Evolutionary conservation across 2,113 vertebrate genomes (phyloP), one percentile per base, ranked within the genome.

Genomic region (Cyanistes caeruleus): DNA sequence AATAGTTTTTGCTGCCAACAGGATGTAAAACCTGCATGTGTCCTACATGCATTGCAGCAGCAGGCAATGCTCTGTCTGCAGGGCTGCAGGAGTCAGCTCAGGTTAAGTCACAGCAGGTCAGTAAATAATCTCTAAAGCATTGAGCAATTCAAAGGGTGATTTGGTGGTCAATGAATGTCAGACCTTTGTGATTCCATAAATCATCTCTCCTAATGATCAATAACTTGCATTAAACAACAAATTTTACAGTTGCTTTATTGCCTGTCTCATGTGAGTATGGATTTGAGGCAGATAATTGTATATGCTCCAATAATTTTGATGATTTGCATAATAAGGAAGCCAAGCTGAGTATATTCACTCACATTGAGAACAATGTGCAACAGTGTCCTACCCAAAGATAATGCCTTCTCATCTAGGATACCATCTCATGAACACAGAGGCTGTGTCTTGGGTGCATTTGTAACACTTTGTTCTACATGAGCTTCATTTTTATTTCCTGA

Each of bases 141-240:
- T 98, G 92, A 98, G 98, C 97, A 97, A 97, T 98, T 97, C 72
- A 97, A 95, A 96, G 81, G 84, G 86, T 87, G 86, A 91, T 88
- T 94, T 52, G 68, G 69, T 84, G 79, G 82, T 95, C 92, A 95
- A 25, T 33, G 3, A 87, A 91, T 84, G 85, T 95, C 86, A 96
- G 96, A 89, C 82, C 90, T 89, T 91, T 95, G 93, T 96, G 94
- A 92, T 94, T 96, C 91, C 68, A 70, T 92, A 97, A 98, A 96
- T 96, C 93, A 94, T 95, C 46, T 83, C 86, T 87, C 62, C 62
- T 77, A 91, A 96, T 91, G 39, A 87, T 74, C 79, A 70, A 44
- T 92, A 94, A 96, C 81, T 74, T 91, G 43, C 84, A 81, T 80
- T 92, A 89, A 84, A 91, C 65, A 67, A 73, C 27, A 55, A 76